Percentiles rank a stretch among this genome's conserved stretches.
Evolutionary conservation across 2,797 vertebrate genomes (phyloP).

Genomic region (Coluber constrictor): DNA sequence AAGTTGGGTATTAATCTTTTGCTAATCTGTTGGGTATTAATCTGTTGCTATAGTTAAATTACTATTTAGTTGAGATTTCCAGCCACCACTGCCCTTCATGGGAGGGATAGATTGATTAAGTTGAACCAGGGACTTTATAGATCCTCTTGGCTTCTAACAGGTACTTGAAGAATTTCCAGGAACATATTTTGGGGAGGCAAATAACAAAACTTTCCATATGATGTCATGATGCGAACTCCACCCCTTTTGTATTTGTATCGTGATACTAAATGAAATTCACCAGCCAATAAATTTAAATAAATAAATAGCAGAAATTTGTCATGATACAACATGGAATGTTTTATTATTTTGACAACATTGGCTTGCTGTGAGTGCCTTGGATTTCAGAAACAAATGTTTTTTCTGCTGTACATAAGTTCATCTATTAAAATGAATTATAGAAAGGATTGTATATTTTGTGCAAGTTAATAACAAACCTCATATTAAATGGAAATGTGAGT

Average conservation of each 20-base stretch:
- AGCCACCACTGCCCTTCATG: background rate
- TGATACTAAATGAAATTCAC: background rate
- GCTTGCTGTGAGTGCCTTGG: background rate
- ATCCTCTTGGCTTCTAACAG: background rate
- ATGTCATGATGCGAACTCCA: background rate
- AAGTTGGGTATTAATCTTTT: background rate
- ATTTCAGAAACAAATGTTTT: conserved; percentile 1
- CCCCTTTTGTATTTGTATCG: background rate
- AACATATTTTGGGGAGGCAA: background rate
- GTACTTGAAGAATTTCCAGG: background rate
- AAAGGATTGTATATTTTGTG: background rate
- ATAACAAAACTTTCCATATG: conserved; percentile 17
- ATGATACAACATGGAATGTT: background rate
- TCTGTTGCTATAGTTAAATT: background rate
- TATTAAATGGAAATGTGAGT: background rate
- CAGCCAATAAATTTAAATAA: background rate
- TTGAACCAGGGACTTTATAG: background rate
- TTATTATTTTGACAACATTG: background rate
- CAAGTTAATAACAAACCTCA: background rate
- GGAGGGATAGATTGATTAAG: background rate
- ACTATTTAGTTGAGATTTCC: background rate
- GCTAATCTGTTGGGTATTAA: background rate
- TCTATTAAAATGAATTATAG: background rate
- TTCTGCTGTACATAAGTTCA: background rate
- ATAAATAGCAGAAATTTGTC: background rate